Evolutionary conservation across 2,888 invertebrate genomes (phyloP), one percentile per base, ranked within the genome.

Genomic region (Campoplex capitator): DNA sequence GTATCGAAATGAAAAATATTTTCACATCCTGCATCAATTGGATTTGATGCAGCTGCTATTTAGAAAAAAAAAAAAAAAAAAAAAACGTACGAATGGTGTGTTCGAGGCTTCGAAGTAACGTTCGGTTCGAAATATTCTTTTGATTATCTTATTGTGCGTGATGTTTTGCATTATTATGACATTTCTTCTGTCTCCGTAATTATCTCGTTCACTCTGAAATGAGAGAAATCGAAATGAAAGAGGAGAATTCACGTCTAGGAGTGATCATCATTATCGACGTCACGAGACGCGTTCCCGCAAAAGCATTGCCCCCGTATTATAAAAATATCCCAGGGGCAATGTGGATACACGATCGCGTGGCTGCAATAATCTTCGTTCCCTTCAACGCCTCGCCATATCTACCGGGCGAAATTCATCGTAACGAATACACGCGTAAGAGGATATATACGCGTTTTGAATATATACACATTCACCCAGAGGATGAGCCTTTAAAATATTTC

Each of bases 271-370:
- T 83, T 76, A 65, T 78, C 70, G 65, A 85, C 78, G 74, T 83
- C 71, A 75, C 81, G 67, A 75, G 70, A 86, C 87, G 87, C 90
- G 89, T 91, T 91, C 91, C 88, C 89, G 89, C 84, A 91, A 89
- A 93, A 92, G 88, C 93, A 88, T 93, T 92, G 93, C 92, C 92
- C 92, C 89, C 92, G 92, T 89, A 88, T 91, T 90, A 91, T 93
- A 93, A 93, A 93, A 93, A 93, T 93, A 93, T 92, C 93, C 89
- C 89, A 84, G 88, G 84, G 88, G 89, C 88, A 85, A 88, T 88
- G 85, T 85, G 88, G 85, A 88, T 78, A 81, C 88, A 82, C 84
- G 87, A 88, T 88, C 87, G 89, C 88, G 88, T 79, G 82, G 83
- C 85, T 83, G 83, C 88, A 80, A 89, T 90, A 88, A 89, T 89